Evolutionary conservation across 2,888 invertebrate species (phyloP).

Genomic region (Cheilosia vulpina): DNA sequence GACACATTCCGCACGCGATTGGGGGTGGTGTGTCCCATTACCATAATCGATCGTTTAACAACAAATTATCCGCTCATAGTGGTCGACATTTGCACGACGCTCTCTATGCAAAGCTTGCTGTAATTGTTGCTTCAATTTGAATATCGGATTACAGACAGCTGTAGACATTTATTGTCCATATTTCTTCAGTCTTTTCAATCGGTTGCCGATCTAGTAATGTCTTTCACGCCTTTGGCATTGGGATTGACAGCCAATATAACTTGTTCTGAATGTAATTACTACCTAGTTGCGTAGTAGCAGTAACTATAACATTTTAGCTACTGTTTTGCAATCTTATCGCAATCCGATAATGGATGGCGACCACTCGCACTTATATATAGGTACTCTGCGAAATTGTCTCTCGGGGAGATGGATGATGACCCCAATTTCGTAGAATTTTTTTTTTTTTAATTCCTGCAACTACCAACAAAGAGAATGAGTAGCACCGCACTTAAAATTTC

Average conservation of each 20-base stretch:
- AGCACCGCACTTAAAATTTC: constrained; percentile 47
- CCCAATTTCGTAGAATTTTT: constrained; percentile 46
- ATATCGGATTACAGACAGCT: constrained; percentile 63
- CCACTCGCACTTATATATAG: neutral
- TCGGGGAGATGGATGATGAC: constrained; percentile 57
- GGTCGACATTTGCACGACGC: constrained; percentile 20
- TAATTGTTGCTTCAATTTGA: constrained; percentile 50
- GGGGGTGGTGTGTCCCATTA: constrained; percentile 41
- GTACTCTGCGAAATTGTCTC: neutral
- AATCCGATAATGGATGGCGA: neutral
- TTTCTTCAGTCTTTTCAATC: constrained; percentile 24
- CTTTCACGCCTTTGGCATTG: constrained; percentile 43
- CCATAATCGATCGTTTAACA: constrained; percentile 69
- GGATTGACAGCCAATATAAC: constrained; percentile 53
- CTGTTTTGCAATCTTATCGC: constrained; percentile 8
- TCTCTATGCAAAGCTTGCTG: constrained; percentile 19
- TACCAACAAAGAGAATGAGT: constrained; percentile 25
- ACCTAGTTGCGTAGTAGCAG: neutral
- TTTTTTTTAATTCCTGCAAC: constrained; percentile 1
- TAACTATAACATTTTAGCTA: neutral
- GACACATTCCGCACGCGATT: constrained; percentile 29
- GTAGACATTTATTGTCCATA: constrained; percentile 54
- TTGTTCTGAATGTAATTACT: constrained; percentile 48
- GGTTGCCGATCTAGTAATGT: constrained; percentile 45
- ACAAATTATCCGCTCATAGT: constrained; percentile 46